Base-by-base conservation (phyloP, 2,888 invertebrate species). In the Calameuta filiformis region DNA sequence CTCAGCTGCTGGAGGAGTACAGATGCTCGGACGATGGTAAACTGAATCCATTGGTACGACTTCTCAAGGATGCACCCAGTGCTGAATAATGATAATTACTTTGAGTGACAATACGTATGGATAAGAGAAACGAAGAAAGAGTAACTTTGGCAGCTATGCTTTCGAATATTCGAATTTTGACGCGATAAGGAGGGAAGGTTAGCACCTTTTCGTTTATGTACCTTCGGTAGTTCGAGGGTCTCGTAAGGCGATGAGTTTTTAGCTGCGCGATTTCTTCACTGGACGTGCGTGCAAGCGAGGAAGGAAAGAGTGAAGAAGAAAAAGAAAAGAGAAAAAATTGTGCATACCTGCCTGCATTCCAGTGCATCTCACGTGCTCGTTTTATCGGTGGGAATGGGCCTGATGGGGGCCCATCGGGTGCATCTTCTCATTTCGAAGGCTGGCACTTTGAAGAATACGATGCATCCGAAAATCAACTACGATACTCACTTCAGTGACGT, bases 1-100 rank as follows among this genome's bases (percentile, higher is more conserved):
- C 91, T 77, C 91, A 94, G 94, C 89, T 94, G 81, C 90, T 94
- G 84, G 93, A 94, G 84, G 93, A 94, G 83, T 94, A 94, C 89
- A 91, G 92, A 83, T 92, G 92, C 81, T 93, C 94, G 1, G 92
- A 93, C 74, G 90, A 90, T 78, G 94, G 94, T 73, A 92, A 92
- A 83, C 90, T 90, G 74, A 93, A 93, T 87, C 93, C 93, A 73
- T 87, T 94, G 84, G 92, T 94, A 40, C 92, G 92, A 84, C 86
- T 93, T 80, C 87, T 94, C 84, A 90, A 82, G 75, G 83, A 84
- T 68, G 79, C 81, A 76, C 78, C 81, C 71, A 77, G 34, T 33
- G 68, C 31, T 68, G n/a, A 37, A 35, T 34, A 69, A 35, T 33
- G 15, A 23, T 35, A 0, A 12, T 30, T 56, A n/a, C 33, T 31